Percentiles rank a stretch among this genome's conserved stretches.
These are phyloP conservation scores for Epirrhoe alternata DNA, from an alignment of 2,888 invertebrate genomes.

Conservation along the genomic window DNA sequence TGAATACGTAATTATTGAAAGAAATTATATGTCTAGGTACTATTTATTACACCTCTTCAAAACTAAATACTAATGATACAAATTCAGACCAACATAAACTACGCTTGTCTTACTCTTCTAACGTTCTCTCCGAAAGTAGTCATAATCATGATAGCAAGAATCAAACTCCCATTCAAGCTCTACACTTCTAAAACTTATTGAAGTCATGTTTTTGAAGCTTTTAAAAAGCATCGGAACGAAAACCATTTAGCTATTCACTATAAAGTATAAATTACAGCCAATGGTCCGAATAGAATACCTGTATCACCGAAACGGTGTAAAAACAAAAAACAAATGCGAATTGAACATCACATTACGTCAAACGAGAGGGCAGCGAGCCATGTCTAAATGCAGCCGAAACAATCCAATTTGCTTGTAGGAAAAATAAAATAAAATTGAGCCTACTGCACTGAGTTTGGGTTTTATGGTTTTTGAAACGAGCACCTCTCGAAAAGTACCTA, in stretches of 20 bases:
- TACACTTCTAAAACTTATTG: too few relatives aligned
- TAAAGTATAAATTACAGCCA: slow-evolving; percentile 26
- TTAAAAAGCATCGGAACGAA: not conserved
- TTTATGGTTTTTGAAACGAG: slow-evolving; percentile 5
- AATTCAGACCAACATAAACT: too few relatives aligned
- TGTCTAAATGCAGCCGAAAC: slow-evolving; percentile 27
- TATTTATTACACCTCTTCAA: too few relatives aligned
- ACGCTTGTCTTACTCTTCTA: too few relatives aligned
- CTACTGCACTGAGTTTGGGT: not conserved
- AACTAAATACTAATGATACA: too few relatives aligned
- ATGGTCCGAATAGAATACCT: slow-evolving; percentile 26
- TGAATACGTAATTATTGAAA: too few relatives aligned
- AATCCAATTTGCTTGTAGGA: slow-evolving; percentile 23
- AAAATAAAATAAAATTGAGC: slow-evolving; percentile 15
- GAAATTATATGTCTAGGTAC: too few relatives aligned
- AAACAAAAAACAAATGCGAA: slow-evolving; percentile 25
- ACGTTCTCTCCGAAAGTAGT: too few relatives aligned
- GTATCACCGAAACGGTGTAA: slow-evolving; percentile 21
- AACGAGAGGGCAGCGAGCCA: slow-evolving; percentile 22
- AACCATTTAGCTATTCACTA: slow-evolving; percentile 14
- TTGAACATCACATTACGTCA: slow-evolving; percentile 28
- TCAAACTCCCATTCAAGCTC: too few relatives aligned
- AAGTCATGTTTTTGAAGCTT: not conserved
- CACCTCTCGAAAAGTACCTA: not conserved
- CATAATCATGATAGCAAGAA: too few relatives aligned